Conservation (phyloP, 2,113 vertebrate species). For the Pedetes capensis region DNA sequence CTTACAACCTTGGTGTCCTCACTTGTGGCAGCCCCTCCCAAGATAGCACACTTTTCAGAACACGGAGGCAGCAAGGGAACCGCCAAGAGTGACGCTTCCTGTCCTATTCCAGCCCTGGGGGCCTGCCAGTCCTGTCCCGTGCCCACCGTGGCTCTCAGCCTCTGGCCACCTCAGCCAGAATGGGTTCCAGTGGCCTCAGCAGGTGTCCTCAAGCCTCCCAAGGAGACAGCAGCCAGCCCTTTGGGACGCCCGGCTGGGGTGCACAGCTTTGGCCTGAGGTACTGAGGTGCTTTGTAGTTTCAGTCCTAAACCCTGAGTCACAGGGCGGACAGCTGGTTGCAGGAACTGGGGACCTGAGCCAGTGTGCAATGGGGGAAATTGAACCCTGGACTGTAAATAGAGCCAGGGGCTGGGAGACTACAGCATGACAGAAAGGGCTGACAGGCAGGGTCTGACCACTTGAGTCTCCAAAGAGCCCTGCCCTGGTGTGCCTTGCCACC, state of each 20-base stretch:
- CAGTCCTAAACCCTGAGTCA: neutral
- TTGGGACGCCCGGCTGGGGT: neutral
- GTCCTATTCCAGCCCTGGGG: no score
- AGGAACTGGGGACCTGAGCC: neutral
- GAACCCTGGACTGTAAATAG: no score
- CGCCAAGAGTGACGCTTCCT: no score
- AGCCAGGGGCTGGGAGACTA: neutral
- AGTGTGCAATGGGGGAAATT: rapidly evolving
- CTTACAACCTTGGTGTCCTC: neutral
- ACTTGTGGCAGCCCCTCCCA: neutral
- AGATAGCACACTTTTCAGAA: neutral
- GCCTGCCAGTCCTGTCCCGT: rapidly evolving
- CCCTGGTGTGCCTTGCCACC: rapidly evolving
- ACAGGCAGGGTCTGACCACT: rapidly evolving
- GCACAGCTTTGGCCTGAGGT: neutral
- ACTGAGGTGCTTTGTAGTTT: neutral
- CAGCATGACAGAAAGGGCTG: rapidly evolving
- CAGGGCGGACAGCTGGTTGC: neutral
- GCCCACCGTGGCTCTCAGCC: neutral
- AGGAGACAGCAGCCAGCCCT: neutral
- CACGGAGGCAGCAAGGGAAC: neutral
- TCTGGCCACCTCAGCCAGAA: neutral
- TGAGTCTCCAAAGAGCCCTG: neutral
- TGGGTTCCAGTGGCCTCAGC: neutral
- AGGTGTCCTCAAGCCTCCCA: neutral